phyloP scores from a whole-genome alignment of 2,113 vertebrate species.

The Cephalopterus ornatus region DNA sequence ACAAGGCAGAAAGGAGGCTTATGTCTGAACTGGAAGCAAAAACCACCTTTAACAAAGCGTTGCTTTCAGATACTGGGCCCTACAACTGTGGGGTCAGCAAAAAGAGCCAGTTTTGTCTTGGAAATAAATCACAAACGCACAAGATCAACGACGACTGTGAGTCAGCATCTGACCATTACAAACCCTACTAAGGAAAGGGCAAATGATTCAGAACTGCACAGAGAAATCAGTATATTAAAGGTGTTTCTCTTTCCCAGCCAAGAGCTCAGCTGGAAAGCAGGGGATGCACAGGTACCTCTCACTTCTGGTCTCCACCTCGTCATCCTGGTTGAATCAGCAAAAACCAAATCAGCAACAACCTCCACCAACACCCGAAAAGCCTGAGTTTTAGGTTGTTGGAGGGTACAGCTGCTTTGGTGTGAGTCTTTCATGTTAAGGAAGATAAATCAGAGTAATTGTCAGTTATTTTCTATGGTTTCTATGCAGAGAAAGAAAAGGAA shows the following conservation, averaged over 20 bases:
- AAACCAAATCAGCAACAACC: neutral
- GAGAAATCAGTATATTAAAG: neutral
- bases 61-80: neutral
- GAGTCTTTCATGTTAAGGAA: neutral
- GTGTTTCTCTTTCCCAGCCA: neutral
- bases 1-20: neutral
- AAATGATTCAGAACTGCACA: neutral
- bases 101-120: neutral
- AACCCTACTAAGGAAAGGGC: neutral
- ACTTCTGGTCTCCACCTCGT: too few species aligned
- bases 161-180: neutral
- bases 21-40: accelerated
- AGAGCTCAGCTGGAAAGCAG: neutral
- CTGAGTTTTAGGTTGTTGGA: neutral
- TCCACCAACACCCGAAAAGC: neutral
- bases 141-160: neutral
- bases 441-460: neutral
- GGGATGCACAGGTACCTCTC: neutral
- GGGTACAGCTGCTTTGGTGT: neutral
- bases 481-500: neutral
- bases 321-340: neutral
- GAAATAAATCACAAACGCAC: neutral
- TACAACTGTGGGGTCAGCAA: neutral
- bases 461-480: neutral
- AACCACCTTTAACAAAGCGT: neutral